Conservation (phyloP, 1,140 invertebrate species). For the Drosophila bocqueti region DNA sequence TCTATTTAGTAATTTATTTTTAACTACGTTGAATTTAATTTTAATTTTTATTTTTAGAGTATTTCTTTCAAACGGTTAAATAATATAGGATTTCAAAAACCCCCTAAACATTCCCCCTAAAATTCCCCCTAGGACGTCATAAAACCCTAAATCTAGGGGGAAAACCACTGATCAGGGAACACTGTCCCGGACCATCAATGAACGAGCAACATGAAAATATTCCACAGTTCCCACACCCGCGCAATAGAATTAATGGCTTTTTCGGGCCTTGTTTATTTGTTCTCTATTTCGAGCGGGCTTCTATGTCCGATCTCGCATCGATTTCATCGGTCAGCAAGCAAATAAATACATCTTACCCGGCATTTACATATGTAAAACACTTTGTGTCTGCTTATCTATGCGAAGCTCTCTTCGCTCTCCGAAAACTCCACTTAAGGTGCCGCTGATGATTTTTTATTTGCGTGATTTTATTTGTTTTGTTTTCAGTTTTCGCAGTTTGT, state of each 20-base stretch:
- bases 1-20: too few relatives aligned
- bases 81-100: too few relatives aligned
- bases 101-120: too few relatives aligned
- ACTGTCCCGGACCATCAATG: conserved; percentile 1
- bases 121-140: too few relatives aligned
- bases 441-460: conserved; percentile 32
- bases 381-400: conserved; percentile 36
- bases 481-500: conserved; percentile 31
- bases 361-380: conserved; percentile 75
- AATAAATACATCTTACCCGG: conserved; percentile 37
- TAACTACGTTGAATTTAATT: too few relatives aligned
- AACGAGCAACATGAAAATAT: conserved; percentile 11
- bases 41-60: too few relatives aligned
- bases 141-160: too few relatives aligned
- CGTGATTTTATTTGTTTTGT: conserved; percentile 46
- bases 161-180: too few relatives aligned
- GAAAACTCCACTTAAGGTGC: conserved; percentile 47
- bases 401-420: conserved; percentile 6
- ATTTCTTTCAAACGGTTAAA: too few relatives aligned
- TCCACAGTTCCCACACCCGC: conserved; percentile 35
- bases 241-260: conserved; percentile 21
- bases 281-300: conserved; percentile 13
- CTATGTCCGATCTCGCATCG: not conserved
- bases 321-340: conserved; percentile 6
- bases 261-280: conserved; percentile 25